Evolutionary conservation across 1,140 invertebrate genomes (phyloP).

Genomic region (Sipha flava): DNA sequence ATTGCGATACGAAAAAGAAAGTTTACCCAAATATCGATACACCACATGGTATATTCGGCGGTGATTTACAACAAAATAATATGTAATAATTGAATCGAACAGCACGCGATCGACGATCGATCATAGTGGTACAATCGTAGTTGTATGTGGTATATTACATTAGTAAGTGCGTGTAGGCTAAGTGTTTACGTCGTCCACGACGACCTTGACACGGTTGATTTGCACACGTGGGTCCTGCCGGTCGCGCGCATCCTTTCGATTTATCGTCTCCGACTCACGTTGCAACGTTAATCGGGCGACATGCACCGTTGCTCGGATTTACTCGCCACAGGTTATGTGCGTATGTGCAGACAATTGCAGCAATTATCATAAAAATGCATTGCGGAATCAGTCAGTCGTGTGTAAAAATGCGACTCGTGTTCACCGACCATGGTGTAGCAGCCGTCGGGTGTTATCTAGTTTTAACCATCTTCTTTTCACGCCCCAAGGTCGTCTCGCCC

Average conservation of each 20-base stretch:
- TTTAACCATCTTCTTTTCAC: not conserved
- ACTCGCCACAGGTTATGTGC: too few species aligned
- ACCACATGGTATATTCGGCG: too few species aligned
- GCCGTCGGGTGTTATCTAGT: not conserved
- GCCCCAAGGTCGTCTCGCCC: not conserved
- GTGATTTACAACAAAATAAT: too few species aligned
- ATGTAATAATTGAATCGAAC: too few species aligned
- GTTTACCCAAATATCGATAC: too few species aligned
- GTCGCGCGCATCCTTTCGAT: not conserved
- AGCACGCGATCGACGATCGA: too few species aligned
- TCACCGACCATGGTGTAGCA: not conserved
- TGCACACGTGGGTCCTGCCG: not conserved
- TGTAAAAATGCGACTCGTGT: not conserved
- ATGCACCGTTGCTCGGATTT: not conserved
- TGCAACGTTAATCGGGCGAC: not conserved
- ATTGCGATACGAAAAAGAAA: too few species aligned
- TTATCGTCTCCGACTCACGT: not conserved
- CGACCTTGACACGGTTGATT: constrained; percentile 2
- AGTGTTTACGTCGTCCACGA: too few species aligned
- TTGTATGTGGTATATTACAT: too few species aligned
- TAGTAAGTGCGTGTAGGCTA: too few species aligned
- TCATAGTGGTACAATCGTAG: too few species aligned
- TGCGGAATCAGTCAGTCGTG: not conserved
- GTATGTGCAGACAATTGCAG: not conserved
- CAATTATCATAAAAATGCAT: not conserved